Conservation (phyloP, 92 coral and sea anemone genomes). For the Anthopleura xanthogrammica region DNA sequence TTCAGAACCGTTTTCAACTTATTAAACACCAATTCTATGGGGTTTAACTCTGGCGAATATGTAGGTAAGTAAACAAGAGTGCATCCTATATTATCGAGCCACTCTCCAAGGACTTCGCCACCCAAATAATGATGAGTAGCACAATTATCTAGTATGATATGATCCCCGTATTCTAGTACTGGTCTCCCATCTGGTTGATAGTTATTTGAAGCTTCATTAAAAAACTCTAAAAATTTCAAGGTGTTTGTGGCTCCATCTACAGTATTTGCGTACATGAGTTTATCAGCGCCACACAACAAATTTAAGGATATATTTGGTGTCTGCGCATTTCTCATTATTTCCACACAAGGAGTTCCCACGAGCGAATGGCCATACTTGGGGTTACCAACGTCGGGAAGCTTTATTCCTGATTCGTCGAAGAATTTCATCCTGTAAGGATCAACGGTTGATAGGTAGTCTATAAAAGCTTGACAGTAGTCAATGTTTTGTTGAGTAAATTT, state of each 20-base stretch:
- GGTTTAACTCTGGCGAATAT: slow-evolving; percentile 47
- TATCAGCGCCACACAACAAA: slow-evolving; percentile 42
- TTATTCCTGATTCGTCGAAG: too few relatives aligned
- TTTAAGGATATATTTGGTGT: slow-evolving; percentile 53
- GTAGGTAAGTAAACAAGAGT: slow-evolving; percentile 31
- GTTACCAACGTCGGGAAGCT: not conserved
- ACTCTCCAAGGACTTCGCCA: not conserved
- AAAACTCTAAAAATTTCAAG: slow-evolving; percentile 12
- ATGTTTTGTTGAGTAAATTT: not conserved
- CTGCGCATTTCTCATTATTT: slow-evolving; percentile 13
- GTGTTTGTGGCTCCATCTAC: too few relatives aligned
- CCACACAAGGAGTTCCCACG: slow-evolving; percentile 34
- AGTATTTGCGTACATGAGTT: slow-evolving; percentile 49
- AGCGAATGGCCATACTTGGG: slow-evolving; percentile 44
- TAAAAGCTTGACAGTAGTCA: not conserved
- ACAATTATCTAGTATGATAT: not conserved
- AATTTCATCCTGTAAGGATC: not conserved
- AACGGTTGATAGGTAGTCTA: not conserved
- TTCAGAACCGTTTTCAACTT: too few relatives aligned
- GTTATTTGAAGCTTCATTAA: not conserved
- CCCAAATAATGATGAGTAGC: not conserved
- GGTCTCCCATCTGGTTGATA: not conserved
- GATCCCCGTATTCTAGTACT: not conserved
- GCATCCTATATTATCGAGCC: not conserved
- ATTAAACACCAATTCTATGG: slow-evolving; percentile 40